Evolutionary conservation across 2,797 vertebrate species (phyloP), one percentile per base, ranked within the genome.

Genomic region (Anguilla marmorata): DNA sequence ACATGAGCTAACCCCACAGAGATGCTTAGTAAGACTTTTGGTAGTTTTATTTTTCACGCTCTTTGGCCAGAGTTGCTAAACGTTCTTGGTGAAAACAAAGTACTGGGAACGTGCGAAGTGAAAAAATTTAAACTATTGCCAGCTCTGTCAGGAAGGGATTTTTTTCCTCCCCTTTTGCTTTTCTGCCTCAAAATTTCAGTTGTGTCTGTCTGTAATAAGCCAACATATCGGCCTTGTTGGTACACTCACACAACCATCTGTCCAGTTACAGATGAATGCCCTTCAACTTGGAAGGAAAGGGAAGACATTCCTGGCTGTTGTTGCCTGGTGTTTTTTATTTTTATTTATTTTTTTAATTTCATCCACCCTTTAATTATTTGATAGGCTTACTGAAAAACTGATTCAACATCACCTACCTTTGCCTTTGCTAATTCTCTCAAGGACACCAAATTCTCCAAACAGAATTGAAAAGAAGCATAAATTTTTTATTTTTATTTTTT

Each of bases 341-440:
- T 4, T 45, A 45, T 45, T 4, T 45, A 45, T 45, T 45, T 58
- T 58, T 58, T 58, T 0, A 58, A 58, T 30, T 72, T 72, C 11
- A 33, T 9, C n/a, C 69, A 72, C n/a, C 69, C 69, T 72, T 45
- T 72, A 27, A 33, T 72, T 79, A 19, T 16, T 76, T 76, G 12
- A 33, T 12, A 37, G 2, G 12, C 30, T 58, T 58, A 58, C 12
- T 24, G 12, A 76, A 76, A 33, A 76, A 76, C 33, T 5, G 33
- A 79, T 21, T 79, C 33, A 79, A 45, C 74, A 16, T 19, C 37
- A 72, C n/a, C 12, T 41, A 37, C 19, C 37, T 45, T 80, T 48
- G 50, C 86, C 45, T 33, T 16, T 52, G 85, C 72, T 87, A 30
- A 33, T 30, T 86, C 87, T 90, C 84, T 84, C 58, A 89, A 85